Conservation (phyloP, 30 jellyfish, hydroid and myxozoan species). For the Chironex yamaguchii region DNA sequence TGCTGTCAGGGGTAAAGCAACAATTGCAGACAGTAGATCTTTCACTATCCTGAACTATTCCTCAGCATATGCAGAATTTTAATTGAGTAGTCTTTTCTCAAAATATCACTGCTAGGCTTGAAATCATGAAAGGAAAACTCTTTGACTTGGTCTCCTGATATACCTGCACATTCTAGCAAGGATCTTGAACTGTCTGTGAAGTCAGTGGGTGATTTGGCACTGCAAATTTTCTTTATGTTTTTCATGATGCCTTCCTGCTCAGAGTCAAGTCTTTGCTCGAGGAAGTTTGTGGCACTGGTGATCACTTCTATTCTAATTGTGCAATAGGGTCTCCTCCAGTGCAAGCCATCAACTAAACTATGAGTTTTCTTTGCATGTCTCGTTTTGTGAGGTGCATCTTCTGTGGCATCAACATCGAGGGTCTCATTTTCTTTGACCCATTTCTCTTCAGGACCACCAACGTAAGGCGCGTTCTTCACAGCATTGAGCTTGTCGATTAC, state of each 20-base stretch:
- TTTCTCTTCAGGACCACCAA: slow-evolving; percentile 30
- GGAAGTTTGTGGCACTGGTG: slow-evolving; percentile 59
- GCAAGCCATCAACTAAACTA: slow-evolving; percentile 4
- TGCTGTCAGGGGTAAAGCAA: too few relatives aligned
- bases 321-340: slow-evolving; percentile 12
- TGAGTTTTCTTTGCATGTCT: slow-evolving; percentile 3
- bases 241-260: slow-evolving; percentile 28
- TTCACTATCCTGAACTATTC: background rate
- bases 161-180: too few relatives aligned
- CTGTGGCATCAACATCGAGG: slow-evolving; percentile 11
- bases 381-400: slow-evolving; percentile 6
- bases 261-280: slow-evolving; percentile 25
- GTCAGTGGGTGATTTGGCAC: slow-evolving; percentile 18
- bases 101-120: slow-evolving; percentile 6
- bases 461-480: slow-evolving; percentile 10
- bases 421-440: slow-evolving; percentile 21
- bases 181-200: too few relatives aligned
- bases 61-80: background rate
- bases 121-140: background rate
- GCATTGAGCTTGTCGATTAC: slow-evolving; percentile 7
- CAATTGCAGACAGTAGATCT: background rate
- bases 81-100: too few relatives aligned
- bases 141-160: background rate
- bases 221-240: background rate
- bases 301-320: slow-evolving; percentile 25